Evolutionary conservation across 2,113 vertebrate species (phyloP), one percentile per base, ranked within the genome.

Genomic region (Fulmarus glacialis): DNA sequence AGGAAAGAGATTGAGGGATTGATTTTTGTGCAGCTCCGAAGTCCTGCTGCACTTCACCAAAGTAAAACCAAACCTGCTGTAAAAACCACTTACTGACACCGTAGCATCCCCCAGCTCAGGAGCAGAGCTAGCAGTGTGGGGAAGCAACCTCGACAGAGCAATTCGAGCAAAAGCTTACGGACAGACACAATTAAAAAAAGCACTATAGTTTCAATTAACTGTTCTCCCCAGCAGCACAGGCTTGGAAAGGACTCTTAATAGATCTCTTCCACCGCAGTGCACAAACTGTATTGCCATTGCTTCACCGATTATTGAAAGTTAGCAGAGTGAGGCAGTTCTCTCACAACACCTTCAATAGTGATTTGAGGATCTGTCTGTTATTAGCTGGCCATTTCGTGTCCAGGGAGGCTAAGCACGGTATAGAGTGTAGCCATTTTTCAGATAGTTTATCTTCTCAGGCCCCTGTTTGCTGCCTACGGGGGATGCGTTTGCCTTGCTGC

Each of bases 121-220:
- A 87, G 84, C 63, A 78, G 89, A 89, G 81, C 80, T 62, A 38
- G 72, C 56, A 2, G 59, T 55, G 71, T 45, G 32, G 34, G 73
- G 87, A 82, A 73, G 72, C 83, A 71, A 86, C 88, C 90, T 42
- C 30, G 38, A 59, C 92, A 96, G 81, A 86, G 79, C 79, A 59
- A 86, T 75, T 82, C 11, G 11, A 95, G 86, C 90, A 64, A 64
- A 91, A 87, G 77, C 90, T 96, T 74, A 66, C 0, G 1, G 95
- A 63, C 92, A 98, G 94, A 78, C 90, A 70, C 97, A 97, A 98
- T 97, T 97, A 97, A 98, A 97, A 96, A 63, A 81, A 93, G 72
- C 79, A 87, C 91, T 70, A 14, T 71, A 90, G 89, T 95, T 98
- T 97, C 97, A 98, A 98, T 98, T 98, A 98, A 97, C 94, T 90